Percentiles rank a stretch among this genome's conserved stretches.
Conservation (phyloP, 2,888 invertebrate species). For the Philonicus albiceps region DNA sequence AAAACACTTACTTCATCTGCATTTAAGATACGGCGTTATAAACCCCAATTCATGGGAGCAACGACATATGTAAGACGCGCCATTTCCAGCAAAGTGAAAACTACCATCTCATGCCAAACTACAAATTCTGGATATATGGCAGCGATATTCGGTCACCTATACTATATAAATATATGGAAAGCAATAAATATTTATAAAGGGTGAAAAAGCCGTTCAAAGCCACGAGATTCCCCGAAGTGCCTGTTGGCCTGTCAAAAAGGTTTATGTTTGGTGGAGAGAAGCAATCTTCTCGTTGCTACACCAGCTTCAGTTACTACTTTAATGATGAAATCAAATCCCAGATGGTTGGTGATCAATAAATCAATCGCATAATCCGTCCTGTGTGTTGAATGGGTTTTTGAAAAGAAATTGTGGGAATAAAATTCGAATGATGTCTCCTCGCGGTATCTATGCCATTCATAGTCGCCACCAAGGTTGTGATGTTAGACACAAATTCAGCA, state of each 20-base stretch:
- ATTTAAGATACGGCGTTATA: not conserved
- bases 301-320: constrained; percentile 3
- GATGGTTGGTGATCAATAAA: constrained; percentile 4
- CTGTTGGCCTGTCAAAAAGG: not conserved
- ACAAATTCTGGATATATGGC: not conserved
- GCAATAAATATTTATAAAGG: constrained; percentile 24
- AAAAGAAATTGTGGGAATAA: not conserved
- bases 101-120: not conserved
- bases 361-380: constrained; percentile 4
- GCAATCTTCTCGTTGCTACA: not conserved
- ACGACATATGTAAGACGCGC: not conserved
- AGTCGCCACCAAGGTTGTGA: not conserved
- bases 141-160: not conserved
- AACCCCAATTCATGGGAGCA: not conserved
- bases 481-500: not conserved
- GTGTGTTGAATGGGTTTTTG: not conserved
- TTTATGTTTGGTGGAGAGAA: not conserved
- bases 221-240: not conserved
- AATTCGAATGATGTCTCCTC: not conserved
- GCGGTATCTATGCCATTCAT: not conserved
- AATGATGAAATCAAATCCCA: constrained; percentile 21
- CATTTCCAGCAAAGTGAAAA: not conserved
- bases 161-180: not conserved
- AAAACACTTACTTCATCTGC: not conserved
- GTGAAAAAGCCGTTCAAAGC: not conserved